Conservation (phyloP, 2,113 vertebrate species). For the Saiga tatarica region DNA sequence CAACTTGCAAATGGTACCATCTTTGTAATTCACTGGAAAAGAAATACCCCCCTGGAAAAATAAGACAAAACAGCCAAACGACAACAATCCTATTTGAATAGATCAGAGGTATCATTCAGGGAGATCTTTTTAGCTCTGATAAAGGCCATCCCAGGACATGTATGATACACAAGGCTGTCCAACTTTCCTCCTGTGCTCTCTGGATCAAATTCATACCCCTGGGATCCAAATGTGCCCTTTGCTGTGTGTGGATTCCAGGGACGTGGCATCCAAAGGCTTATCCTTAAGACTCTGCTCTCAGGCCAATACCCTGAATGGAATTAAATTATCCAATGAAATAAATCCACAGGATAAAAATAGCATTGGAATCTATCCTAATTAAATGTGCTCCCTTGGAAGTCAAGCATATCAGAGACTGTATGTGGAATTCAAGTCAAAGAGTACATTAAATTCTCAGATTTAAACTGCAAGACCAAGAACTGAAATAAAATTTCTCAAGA, state of each 20-base stretch:
- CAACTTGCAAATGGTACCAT: not conserved
- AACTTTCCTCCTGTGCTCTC: not conserved
- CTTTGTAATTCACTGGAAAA: slow-evolving; percentile 17
- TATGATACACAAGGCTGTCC: not conserved
- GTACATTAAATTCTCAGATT: slow-evolving; percentile 19
- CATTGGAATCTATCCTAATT: slow-evolving; percentile 35
- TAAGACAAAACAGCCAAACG: not conserved
- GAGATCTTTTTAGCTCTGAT: not conserved
- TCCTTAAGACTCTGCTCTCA: slow-evolving; percentile 41
- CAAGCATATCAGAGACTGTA: not conserved
- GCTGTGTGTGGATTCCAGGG: slow-evolving; percentile 10
- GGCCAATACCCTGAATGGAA: not conserved
- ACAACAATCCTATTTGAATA: not conserved
- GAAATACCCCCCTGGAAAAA: not conserved
- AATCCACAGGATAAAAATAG: slow-evolving; percentile 58
- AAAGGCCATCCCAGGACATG: not conserved
- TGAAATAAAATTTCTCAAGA: not conserved
- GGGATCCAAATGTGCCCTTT: slow-evolving; percentile 13
- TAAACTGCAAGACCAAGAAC: not conserved
- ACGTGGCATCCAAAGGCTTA: slow-evolving; percentile 49
- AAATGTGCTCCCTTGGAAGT: slow-evolving; percentile 51
- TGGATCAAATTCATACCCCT: not conserved
- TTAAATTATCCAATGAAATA: slow-evolving; percentile 49
- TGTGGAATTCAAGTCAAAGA: not conserved
- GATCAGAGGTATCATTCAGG: not conserved